Base-by-base conservation (phyloP, 1,140 invertebrate genomes). In the Macrobrachium nipponense region DNA sequence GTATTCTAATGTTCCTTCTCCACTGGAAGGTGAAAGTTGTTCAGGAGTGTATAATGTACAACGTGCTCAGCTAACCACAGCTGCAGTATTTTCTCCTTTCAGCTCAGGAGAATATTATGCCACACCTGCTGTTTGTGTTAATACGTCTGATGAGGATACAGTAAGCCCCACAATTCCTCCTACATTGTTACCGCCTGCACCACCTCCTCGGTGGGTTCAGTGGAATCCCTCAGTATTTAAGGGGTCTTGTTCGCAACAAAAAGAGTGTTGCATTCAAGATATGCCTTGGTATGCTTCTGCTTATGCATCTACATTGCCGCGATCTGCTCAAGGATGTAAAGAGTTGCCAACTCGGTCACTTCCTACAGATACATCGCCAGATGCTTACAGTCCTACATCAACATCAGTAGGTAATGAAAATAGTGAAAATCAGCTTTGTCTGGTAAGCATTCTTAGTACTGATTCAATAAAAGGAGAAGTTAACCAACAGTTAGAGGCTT, bases 81-180 rank as follows among this genome's bases (percentile, higher is more conserved):
- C 20, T 10, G 12, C 75, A 17, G 44, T 51, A 14, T 62, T 75
- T 20, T 27, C 51, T 18, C 84, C 66, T 18, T 60, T 60, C 17
- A 82, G 82, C 36, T 89, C 88, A 6, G 88, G 88, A 18, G 88
- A 89, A 58, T 89, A 81, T 36, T 87, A 87, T 51, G 88, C 88
- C 17, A 58, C 81, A 17, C 88, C 88, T 20, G 88, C 88, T 44
- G 20, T 87, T 20, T 89, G 88, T 62, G 62, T 89, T 44, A 68
- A 87, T 44, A 87, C 86, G 10, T 87, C 88, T 14, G 88, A 89
- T 44, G 88, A 89, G 60, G 88, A 89, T 43, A 75, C 64, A 7
- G 18, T 68, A 36, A n/a, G 43, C 18, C 44, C 68, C 51, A 10
- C 36, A 23, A 15, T 20, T 15, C 44, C 51, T 4, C 12, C 43